phyloP scores from a whole-genome alignment of 2,888 invertebrate species.

The Ellobium chinense region DNA sequence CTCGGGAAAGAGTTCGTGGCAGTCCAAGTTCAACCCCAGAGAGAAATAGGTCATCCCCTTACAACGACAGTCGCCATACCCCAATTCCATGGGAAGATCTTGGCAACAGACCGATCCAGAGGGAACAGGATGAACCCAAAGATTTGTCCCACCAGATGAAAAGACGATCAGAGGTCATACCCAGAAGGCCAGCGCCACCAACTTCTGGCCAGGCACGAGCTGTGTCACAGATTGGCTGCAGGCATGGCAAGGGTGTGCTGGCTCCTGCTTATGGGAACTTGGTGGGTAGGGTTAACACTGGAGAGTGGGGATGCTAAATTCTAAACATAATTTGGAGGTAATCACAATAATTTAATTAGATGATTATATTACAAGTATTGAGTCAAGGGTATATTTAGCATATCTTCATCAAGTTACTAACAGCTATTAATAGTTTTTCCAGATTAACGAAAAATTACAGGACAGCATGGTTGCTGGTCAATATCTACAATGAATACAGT shows the following conservation, averaged over 20 bases:
- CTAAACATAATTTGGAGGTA: too few relatives aligned
- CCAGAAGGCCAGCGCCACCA: background rate
- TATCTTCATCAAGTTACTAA: too few relatives aligned
- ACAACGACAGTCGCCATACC: constrained; percentile 2
- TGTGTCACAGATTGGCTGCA: constrained; percentile 9
- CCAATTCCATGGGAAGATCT: constrained; percentile 26
- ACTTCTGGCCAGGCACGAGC: constrained; percentile 1
- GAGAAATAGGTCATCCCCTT: background rate
- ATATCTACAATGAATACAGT: too few relatives aligned
- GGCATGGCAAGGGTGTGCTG: background rate
- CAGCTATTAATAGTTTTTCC: too few relatives aligned
- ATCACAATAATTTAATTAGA: too few relatives aligned
- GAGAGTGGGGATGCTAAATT: constrained; percentile 35
- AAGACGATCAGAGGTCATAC: constrained; percentile 32
- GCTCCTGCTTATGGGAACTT: constrained; percentile 41
- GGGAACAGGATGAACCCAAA: background rate
- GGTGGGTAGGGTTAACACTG: constrained; percentile 35
- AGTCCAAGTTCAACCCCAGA: background rate
- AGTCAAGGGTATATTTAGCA: too few relatives aligned
- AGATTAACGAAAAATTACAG: too few relatives aligned
- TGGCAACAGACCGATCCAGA: background rate
- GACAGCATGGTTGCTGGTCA: too few relatives aligned
- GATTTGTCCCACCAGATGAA: background rate
- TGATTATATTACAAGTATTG: too few relatives aligned
- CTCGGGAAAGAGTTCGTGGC: background rate